phyloP scores from a whole-genome alignment of 2,113 vertebrate species.

The Cyanocitta stelleri region DNA sequence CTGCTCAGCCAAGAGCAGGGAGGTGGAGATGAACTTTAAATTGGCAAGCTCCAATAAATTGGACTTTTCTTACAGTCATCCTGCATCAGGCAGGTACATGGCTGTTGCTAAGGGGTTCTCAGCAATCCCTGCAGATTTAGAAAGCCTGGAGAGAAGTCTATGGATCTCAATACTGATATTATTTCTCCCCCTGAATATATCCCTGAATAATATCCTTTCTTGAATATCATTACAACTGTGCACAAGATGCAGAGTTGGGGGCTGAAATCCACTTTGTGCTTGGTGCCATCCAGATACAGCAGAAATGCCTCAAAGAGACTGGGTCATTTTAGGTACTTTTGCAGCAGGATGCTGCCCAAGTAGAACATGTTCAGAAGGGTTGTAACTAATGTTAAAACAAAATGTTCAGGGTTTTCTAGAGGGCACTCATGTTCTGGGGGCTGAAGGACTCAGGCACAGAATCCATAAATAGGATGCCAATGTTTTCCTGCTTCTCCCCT shows the following conservation, averaged over 20 bases:
- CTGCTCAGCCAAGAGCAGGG: background rate
- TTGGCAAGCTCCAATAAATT: background rate
- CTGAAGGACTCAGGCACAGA: background rate
- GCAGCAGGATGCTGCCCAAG: background rate
- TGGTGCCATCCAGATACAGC: background rate
- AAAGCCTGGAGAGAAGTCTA: background rate
- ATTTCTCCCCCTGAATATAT: background rate
- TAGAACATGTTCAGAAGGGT: background rate
- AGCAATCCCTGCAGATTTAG: background rate
- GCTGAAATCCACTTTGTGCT: background rate
- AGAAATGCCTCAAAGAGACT: background rate
- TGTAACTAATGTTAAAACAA: background rate
- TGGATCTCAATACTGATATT: background rate
- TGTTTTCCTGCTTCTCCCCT: background rate
- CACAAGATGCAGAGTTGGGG: background rate
- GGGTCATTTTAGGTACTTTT: background rate
- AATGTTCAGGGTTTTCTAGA: background rate
- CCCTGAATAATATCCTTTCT: background rate
- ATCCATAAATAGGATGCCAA: background rate
- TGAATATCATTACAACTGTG: background rate
- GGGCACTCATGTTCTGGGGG: background rate
- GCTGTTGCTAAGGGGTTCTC: background rate
- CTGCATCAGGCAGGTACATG: background rate
- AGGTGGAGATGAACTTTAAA: background rate
- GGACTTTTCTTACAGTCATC: background rate